Evolutionary conservation across 2,888 invertebrate species (phyloP), one percentile per base, ranked within the genome.

Genomic region (Synanthedon andrenaeformis): DNA sequence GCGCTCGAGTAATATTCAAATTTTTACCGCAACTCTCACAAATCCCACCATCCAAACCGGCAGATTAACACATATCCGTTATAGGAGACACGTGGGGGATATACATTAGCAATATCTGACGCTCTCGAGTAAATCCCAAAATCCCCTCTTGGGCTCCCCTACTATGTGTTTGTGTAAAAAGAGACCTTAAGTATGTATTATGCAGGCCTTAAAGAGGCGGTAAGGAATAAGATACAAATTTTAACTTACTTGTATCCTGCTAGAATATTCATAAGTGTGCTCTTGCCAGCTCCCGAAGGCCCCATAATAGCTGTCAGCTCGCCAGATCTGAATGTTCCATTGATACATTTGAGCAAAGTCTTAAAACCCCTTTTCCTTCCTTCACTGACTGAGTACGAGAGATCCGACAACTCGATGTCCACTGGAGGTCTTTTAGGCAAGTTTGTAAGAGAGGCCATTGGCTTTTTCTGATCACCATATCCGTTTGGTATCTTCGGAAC

Each of bases 251-350:
- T 94, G 89, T 95, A 95, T 59, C 95, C 95, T 51, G 95, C 95
- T 63, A 96, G 87, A 64, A 95, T 94, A 73, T 96, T 96, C 95
- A 95, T 95, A 11, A 95, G 90, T 0, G 95, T 95, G 70, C 92
- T 94, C 70, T 95, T 95, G 49, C 91, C 91, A 12, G 91, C 91
- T 1, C 91, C 91, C 0, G 97, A 97, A 41, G 98, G 97, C 41
- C 98, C 98, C 97, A 98, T 97, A 56, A 98, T 97, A 41, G 96
- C 97, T 1, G 96, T 96, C 63, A 98, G 88, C 72, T 97, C 95
- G n/a, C 97, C 96, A 58, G 94, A 95, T 63, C 91, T 90, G 76
- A 97, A 96, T 70, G 93, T 93, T 8, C 98, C 98, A 67, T 94
- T 95, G 55, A 98, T 93, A 64, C 93, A 91, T 83, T 96, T 96